phyloP scores from a whole-genome alignment of 1,140 invertebrate genomes.

The Macrobrachium rosenbergii region DNA sequence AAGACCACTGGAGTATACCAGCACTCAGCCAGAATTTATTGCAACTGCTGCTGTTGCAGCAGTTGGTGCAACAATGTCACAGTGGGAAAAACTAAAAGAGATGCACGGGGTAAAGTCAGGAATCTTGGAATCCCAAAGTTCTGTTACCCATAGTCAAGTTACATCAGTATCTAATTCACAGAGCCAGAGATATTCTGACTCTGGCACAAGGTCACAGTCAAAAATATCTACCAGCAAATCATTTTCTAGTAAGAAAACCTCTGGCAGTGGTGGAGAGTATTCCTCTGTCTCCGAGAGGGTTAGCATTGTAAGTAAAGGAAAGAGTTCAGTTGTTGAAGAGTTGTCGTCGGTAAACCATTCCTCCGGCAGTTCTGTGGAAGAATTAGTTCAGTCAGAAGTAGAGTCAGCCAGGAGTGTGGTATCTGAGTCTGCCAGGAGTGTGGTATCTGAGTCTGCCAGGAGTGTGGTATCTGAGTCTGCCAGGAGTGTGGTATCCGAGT shows the following conservation, averaged over 20 bases:
- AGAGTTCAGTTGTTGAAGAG: slow-evolving; percentile 39
- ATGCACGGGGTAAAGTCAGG: not conserved
- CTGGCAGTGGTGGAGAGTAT: not conserved
- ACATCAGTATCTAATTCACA: not conserved
- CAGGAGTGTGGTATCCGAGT: slow-evolving; percentile 3
- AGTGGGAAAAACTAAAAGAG: slow-evolving; percentile 44
- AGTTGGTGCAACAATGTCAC: slow-evolving; percentile 56
- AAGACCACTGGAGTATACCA: slow-evolving; percentile 15
- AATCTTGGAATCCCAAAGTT: slow-evolving; percentile 7
- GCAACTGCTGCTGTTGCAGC: slow-evolving; percentile 57
- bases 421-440: slow-evolving; percentile 1
- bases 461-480: not conserved
- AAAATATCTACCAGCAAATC: not conserved
- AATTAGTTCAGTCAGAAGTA: not conserved
- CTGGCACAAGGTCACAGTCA: not conserved
- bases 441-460: not conserved
- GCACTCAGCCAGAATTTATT: slow-evolving; percentile 40
- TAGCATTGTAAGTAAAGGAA: slow-evolving; percentile 1
- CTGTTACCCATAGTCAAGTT: slow-evolving; percentile 1
- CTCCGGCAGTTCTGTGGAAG: slow-evolving; percentile 1
- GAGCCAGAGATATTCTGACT: slow-evolving; percentile 10
- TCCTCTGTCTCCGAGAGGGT: slow-evolving; percentile 30
- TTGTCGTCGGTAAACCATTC: slow-evolving; percentile 22
- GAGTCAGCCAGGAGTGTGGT: slow-evolving; percentile 10
- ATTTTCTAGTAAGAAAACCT: not conserved